Conservation (phyloP, 92 coral and sea anemone genomes). For the Porites lobata region DNA sequence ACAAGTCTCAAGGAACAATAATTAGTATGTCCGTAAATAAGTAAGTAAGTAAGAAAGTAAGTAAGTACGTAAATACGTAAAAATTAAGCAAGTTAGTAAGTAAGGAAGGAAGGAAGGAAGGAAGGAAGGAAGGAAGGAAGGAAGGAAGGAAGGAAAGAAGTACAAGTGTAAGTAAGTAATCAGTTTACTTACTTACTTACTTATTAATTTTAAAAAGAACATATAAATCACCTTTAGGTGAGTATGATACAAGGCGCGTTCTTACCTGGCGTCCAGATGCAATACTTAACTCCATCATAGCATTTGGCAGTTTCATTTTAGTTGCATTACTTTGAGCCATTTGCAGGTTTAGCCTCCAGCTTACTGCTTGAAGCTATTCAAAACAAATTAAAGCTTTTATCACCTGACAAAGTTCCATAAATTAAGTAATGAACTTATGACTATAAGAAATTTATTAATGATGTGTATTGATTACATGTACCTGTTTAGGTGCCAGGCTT, state of each 20-base stretch:
- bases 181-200: no score
- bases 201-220: neutral
- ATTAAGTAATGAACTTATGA: no score
- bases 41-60: no score
- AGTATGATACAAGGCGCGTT: neutral
- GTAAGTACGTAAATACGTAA: no score
- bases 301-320: conserved; percentile 96
- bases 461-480: neutral
- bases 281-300: conserved; percentile 87
- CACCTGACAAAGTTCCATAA: neutral
- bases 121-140: no score
- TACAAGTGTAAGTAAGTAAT: no score
- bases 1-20: no score
- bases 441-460: no score
- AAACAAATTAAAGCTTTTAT: neutral
- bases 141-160: no score
- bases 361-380: conserved; percentile 85
- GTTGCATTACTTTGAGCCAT: conserved; percentile 97
- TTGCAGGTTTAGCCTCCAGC: conserved; percentile 96
- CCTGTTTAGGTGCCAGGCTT: conserved; percentile 94
- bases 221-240: neutral
- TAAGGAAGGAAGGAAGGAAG: no score
- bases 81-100: no score
- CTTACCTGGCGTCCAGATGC: conserved; percentile 84
- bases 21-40: no score